Evolutionary conservation across 2,888 invertebrate species (phyloP).

Genomic region (Nemoura dubitans): DNA sequence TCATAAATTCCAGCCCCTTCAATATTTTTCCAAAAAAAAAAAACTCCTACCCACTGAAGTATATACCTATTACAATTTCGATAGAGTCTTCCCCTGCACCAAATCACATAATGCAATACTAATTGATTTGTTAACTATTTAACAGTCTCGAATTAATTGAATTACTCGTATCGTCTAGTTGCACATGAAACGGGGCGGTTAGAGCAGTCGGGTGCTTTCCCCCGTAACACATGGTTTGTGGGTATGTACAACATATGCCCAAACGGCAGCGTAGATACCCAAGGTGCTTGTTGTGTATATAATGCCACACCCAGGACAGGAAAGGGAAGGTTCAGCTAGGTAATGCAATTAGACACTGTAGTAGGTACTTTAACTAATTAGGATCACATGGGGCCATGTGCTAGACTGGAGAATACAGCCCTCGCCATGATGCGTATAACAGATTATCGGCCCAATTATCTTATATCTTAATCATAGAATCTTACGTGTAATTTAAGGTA

Average conservation of each 20-base stretch:
- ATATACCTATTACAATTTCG: too few relatives aligned
- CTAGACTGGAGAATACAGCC: constrained; percentile 17
- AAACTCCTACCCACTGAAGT: too few relatives aligned
- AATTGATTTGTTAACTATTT: not conserved
- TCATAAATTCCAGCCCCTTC: too few relatives aligned
- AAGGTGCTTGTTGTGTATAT: constrained; percentile 14
- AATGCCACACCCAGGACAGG: constrained; percentile 30
- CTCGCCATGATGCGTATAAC: constrained; percentile 7
- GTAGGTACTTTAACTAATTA: constrained; percentile 41
- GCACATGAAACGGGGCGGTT: not conserved
- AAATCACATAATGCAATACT: not conserved
- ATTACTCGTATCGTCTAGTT: not conserved
- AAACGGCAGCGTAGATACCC: not conserved
- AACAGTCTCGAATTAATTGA: not conserved
- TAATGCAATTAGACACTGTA: constrained; percentile 38
- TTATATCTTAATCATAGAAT: constrained; percentile 21
- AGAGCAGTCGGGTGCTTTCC: not conserved
- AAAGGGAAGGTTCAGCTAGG: constrained; percentile 20
- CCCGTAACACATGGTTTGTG: not conserved
- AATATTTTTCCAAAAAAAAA: too few relatives aligned
- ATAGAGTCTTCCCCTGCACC: too few relatives aligned
- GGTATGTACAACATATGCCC: constrained; percentile 2
- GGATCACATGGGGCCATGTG: constrained; percentile 37
- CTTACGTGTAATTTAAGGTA: not conserved
- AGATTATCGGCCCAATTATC: constrained; percentile 26